Evolutionary conservation across 1,140 invertebrate species (phyloP).

Genomic region (Paraescarpia echinospica): DNA sequence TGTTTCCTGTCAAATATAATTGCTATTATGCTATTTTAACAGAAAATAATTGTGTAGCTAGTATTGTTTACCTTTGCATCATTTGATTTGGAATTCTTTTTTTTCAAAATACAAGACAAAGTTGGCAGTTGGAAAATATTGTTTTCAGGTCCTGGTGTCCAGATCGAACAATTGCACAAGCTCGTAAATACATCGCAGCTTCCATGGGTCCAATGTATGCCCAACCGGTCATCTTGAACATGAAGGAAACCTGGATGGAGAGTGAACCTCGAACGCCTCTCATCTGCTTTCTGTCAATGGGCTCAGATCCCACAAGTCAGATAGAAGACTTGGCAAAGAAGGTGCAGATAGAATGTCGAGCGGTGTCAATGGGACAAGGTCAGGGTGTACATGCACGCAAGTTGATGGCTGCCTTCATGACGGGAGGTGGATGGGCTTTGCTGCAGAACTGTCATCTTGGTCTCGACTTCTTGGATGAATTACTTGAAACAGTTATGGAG

Average conservation of each 20-base stretch:
- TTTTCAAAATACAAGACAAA: not conserved
- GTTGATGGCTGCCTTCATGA: conserved; percentile 77
- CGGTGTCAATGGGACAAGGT: conserved; percentile 95
- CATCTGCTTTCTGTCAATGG: conserved; percentile 90
- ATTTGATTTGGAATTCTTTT: not conserved
- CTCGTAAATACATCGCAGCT: conserved; percentile 87
- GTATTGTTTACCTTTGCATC: not conserved
- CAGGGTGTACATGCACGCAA: conserved; percentile 90
- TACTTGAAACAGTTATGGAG: conserved; percentile 69
- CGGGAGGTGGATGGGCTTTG: conserved; percentile 61
- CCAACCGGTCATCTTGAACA: conserved; percentile 86
- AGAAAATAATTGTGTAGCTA: not conserved
- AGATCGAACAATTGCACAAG: conserved; percentile 89
- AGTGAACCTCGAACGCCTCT: conserved; percentile 85
- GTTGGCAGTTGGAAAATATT: not conserved
- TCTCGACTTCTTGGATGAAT: conserved; percentile 80
- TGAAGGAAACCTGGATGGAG: conserved; percentile 78
- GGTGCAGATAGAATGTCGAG: conserved; percentile 75
- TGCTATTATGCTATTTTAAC: not conserved
- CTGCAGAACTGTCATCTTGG: conserved; percentile 95
- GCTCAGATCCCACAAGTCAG: conserved; percentile 93
- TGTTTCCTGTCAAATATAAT: not conserved
- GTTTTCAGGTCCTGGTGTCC: conserved; percentile 89
- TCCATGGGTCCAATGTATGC: conserved; percentile 87
- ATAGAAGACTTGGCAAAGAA: conserved; percentile 85